Percentiles rank a stretch among this genome's conserved stretches.
phyloP scores from a whole-genome alignment of 2,888 invertebrate species.

The Anagyrus pseudococci region DNA sequence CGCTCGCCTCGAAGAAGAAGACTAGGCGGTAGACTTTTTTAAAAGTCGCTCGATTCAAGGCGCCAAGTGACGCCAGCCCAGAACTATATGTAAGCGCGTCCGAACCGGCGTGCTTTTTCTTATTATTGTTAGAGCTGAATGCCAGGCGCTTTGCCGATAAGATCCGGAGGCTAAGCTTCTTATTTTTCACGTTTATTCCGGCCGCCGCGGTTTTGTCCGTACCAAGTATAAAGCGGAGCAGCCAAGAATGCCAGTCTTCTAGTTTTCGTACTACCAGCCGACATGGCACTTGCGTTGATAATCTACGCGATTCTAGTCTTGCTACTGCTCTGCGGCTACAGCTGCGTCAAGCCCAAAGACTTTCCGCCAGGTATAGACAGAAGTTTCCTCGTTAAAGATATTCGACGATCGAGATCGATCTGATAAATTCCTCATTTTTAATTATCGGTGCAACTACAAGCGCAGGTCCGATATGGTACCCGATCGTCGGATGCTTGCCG shows the following conservation, averaged over 20 bases:
- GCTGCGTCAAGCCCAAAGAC: slow-evolving; percentile 50
- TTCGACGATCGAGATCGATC: no score
- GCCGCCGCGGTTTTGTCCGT: background rate
- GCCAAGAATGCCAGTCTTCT: background rate
- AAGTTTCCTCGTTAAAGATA: no score
- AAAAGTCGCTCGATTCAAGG: no score
- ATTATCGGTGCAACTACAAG: background rate
- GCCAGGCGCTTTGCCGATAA: no score
- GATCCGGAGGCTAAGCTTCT: no score
- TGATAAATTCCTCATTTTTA: background rate
- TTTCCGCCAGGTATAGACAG: slow-evolving; percentile 56
- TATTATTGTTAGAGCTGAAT: no score
- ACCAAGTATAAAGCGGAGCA: background rate
- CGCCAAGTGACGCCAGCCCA: no score
- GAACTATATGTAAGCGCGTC: no score
- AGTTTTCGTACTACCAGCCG: background rate
- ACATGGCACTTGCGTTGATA: slow-evolving; percentile 15
- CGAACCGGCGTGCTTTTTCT: no score
- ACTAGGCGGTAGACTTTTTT: no score
- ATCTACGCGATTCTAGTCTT: slow-evolving; percentile 37
- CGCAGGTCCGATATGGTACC: slow-evolving; percentile 67
- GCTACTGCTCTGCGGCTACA: slow-evolving; percentile 41
- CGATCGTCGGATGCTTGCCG: slow-evolving; percentile 65
- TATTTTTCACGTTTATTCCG: background rate
- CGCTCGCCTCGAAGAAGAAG: no score